These are phyloP conservation scores for Melanotus villosus DNA, from an alignment of 2,888 invertebrate species.

Conservation along the genomic window DNA sequence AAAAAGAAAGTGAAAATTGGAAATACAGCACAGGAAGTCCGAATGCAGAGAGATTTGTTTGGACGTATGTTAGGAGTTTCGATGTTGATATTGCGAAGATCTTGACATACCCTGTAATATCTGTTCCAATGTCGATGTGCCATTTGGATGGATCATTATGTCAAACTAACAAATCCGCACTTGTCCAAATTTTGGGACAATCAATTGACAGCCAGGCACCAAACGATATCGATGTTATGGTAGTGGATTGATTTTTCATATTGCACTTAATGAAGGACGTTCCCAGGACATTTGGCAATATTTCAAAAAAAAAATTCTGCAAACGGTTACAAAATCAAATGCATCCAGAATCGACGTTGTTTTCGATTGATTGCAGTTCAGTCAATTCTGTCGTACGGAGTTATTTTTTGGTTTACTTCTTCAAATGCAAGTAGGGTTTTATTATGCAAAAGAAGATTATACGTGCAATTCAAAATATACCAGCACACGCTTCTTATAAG, in stretches of 20 bases:
- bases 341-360: constrained; percentile 49
- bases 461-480: no score
- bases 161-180: constrained; percentile 53
- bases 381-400: no score
- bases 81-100: constrained; percentile 45
- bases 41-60: constrained; percentile 57
- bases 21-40: constrained; percentile 55
- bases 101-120: constrained; percentile 47
- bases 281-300: constrained; percentile 48
- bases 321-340: constrained; percentile 37
- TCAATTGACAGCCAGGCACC: constrained; percentile 32
- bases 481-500: no score
- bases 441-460: no score
- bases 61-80: constrained; percentile 54
- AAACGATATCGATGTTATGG: constrained; percentile 39
- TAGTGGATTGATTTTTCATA: constrained; percentile 55
- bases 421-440: no score
- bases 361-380: constrained; percentile 53
- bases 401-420: no score
- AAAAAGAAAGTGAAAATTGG: constrained; percentile 50
- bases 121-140: constrained; percentile 53
- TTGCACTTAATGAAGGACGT: constrained; percentile 53
- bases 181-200: constrained; percentile 48
- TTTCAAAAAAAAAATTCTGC: constrained; percentile 49
- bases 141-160: constrained; percentile 54